phyloP scores from a whole-genome alignment of 2,888 invertebrate species.

The Phaedon cochleariae region DNA sequence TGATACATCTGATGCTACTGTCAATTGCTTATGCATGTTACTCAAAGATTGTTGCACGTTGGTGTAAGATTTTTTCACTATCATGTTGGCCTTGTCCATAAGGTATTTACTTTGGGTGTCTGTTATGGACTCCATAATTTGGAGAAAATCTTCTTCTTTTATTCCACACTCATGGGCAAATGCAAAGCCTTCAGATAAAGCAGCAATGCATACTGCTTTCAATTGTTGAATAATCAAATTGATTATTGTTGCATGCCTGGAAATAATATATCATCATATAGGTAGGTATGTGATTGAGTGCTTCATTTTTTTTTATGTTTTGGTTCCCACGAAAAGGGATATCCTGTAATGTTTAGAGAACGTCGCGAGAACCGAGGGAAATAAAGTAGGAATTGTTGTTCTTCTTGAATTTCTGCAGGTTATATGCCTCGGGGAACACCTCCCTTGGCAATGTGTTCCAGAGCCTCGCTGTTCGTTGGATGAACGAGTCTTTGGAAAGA shows the following conservation, averaged over 20 bases:
- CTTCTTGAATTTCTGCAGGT: too few species aligned
- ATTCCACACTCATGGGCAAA: constrained; percentile 92
- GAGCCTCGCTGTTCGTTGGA: too few species aligned
- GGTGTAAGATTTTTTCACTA: constrained; percentile 53
- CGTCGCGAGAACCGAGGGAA: too few species aligned
- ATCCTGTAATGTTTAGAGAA: too few species aligned
- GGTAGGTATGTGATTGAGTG: too few species aligned
- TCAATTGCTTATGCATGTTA: constrained; percentile 92
- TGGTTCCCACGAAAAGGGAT: too few species aligned
- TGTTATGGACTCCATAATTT: constrained; percentile 82
- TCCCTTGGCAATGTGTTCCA: too few species aligned
- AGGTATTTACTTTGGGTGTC: constrained; percentile 84
- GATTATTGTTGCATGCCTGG: constrained; percentile 91
- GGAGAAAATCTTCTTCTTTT: constrained; percentile 85
- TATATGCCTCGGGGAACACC: too few species aligned
- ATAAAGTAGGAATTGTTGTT: too few species aligned
- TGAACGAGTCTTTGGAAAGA: too few species aligned
- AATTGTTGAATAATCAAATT: constrained; percentile 86
- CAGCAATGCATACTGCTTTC: constrained; percentile 84
- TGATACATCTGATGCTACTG: constrained; percentile 85
- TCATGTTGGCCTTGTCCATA: constrained; percentile 76
- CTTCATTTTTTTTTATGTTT: too few species aligned
- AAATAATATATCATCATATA: too few species aligned
- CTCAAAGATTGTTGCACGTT: constrained; percentile 77
- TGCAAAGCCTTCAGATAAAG: constrained; percentile 91